Conservation (phyloP, 2,888 invertebrate species). For the Xylocampa areola region DNA sequence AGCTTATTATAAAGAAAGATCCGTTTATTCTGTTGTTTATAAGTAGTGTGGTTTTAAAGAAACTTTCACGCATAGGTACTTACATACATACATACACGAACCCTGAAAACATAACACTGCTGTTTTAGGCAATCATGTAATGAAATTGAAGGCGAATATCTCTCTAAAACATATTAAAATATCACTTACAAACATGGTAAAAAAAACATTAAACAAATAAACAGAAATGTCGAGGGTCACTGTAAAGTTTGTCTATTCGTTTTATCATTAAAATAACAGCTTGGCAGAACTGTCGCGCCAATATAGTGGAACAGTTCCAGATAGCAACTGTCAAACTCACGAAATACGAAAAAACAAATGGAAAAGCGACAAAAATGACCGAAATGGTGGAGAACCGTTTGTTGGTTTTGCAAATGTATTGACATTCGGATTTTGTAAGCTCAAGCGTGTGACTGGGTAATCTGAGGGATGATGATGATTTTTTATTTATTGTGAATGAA, state of each 20-base stretch:
- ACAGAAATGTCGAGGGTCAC: constrained; percentile 16
- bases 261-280: constrained; percentile 52
- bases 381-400: constrained; percentile 26
- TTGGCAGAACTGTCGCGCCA: constrained; percentile 58
- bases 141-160: too few relatives aligned
- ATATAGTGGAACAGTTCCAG: constrained; percentile 62
- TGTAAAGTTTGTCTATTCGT: constrained; percentile 34
- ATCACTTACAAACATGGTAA: neutral
- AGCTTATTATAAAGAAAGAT: too few relatives aligned
- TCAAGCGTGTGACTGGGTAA: neutral
- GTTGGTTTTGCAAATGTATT: constrained; percentile 30
- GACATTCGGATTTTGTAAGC: constrained; percentile 24
- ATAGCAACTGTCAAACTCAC: constrained; percentile 66
- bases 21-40: too few relatives aligned
- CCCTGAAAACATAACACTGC: too few relatives aligned
- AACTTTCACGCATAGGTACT: too few relatives aligned
- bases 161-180: too few relatives aligned
- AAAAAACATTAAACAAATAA: constrained; percentile 1
- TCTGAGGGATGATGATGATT: constrained; percentile 6
- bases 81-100: too few relatives aligned
- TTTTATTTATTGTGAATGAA: neutral
- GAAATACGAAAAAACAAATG: constrained; percentile 50
- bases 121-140: too few relatives aligned
- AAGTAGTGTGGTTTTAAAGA: too few relatives aligned
- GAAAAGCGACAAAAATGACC: constrained; percentile 30